Conservation (phyloP, 2,797 vertebrate species). For the Podarcis lilfordi region DNA sequence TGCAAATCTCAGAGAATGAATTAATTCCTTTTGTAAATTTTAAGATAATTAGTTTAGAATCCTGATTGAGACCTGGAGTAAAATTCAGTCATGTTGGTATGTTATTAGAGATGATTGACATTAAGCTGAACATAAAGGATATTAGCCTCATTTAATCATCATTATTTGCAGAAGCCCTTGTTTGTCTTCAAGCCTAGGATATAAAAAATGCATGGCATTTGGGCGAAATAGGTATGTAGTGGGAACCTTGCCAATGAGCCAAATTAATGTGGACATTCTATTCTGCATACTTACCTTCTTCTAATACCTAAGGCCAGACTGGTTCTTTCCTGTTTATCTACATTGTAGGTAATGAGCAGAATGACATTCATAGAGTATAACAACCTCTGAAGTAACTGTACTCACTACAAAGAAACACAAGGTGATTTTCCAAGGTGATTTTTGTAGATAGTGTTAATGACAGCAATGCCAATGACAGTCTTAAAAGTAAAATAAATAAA, state of each 20-base stretch:
- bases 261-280: not conserved
- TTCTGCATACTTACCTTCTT: not conserved
- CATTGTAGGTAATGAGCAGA: not conserved
- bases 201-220: not conserved
- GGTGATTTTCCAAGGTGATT: not conserved
- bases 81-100: not conserved
- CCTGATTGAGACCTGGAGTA: not conserved
- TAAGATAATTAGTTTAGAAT: conserved; percentile 9
- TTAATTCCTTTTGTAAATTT: not conserved
- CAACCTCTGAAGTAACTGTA: not conserved
- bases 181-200: not conserved
- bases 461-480: not conserved
- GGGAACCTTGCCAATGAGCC: not conserved
- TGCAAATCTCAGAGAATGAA: not conserved
- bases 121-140: conserved; percentile 1
- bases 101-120: not conserved
- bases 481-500: not conserved
- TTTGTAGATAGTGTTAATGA: conserved; percentile 1
- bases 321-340: not conserved
- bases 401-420: not conserved
- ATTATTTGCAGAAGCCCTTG: not conserved
- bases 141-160: conserved; percentile 12
- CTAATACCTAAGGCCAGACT: not conserved
- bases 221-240: not conserved
- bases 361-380: conserved; percentile 1